phyloP scores from a whole-genome alignment of 2,888 invertebrate genomes.

The Lagria hirta region DNA sequence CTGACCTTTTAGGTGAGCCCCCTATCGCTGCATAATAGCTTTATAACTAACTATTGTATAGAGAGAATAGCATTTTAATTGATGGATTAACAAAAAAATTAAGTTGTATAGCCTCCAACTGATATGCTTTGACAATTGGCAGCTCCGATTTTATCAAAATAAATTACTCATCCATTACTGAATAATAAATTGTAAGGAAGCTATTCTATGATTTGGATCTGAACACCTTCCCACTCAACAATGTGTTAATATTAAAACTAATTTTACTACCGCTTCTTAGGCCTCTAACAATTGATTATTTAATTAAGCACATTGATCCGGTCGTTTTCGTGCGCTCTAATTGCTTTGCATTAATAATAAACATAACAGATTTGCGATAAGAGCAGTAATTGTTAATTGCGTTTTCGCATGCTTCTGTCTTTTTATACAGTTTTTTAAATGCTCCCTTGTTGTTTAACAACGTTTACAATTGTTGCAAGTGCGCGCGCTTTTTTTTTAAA shows the following conservation, averaged over 20 bases:
- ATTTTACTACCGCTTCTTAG: slow-evolving; percentile 29
- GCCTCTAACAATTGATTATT: slow-evolving; percentile 52
- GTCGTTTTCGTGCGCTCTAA: slow-evolving; percentile 53
- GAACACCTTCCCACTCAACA: slow-evolving; percentile 8
- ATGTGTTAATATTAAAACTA: slow-evolving; percentile 15
- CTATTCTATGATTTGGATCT: slow-evolving; percentile 5
- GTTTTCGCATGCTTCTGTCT: slow-evolving; percentile 53
- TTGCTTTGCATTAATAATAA: slow-evolving; percentile 56
- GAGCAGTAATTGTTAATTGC: slow-evolving; percentile 56
- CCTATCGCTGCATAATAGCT: slow-evolving; percentile 19
- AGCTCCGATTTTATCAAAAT: slow-evolving; percentile 26
- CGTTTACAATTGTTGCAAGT: too few species aligned
- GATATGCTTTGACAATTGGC: slow-evolving; percentile 27
- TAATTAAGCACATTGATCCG: slow-evolving; percentile 53
- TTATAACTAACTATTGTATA: slow-evolving; percentile 31
- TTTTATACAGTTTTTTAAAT: slow-evolving; percentile 45
- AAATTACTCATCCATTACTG: slow-evolving; percentile 11
- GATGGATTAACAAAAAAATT: slow-evolving; percentile 37
- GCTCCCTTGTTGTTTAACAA: slow-evolving; percentile 48
- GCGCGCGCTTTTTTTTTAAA: too few species aligned
- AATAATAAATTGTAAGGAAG: slow-evolving; percentile 10
- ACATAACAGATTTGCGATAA: slow-evolving; percentile 56
- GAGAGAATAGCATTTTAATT: slow-evolving; percentile 33
- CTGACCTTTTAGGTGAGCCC: slow-evolving; percentile 13
- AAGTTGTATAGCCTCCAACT: slow-evolving; percentile 32